Conservation (phyloP, 2,113 vertebrate genomes). For the Etia nguti region DNA sequence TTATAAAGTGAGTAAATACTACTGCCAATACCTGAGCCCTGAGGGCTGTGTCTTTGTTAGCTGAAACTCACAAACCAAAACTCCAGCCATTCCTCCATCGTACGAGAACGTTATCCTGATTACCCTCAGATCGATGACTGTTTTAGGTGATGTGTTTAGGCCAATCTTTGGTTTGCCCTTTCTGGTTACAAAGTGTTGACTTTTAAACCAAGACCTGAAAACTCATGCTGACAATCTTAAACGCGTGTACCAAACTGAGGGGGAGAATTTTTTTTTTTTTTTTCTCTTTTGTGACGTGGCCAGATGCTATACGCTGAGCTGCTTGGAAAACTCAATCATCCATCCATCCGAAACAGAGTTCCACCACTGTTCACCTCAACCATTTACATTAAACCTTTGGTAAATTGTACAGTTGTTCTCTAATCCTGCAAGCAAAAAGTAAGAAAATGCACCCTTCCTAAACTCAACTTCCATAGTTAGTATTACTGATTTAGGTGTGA, state of each 20-base stretch:
- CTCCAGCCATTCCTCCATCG: constrained; percentile 78
- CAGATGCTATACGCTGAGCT: constrained; percentile 49
- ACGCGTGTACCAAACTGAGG: constrained; percentile 73
- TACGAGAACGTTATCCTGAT: constrained; percentile 70
- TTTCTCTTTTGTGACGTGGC: constrained; percentile 61
- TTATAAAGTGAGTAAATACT: constrained; percentile 89
- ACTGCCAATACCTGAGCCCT: constrained; percentile 75
- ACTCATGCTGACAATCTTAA: constrained; percentile 46
- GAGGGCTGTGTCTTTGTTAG: constrained; percentile 63
- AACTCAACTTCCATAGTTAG: constrained; percentile 59
- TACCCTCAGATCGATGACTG: constrained; percentile 68
- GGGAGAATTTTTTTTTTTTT: constrained; percentile 56
- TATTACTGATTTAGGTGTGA: constrained; percentile 67
- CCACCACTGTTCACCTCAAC: constrained; percentile 60
- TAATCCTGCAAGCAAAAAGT: constrained; percentile 74
- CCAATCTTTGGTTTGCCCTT: constrained; percentile 97
- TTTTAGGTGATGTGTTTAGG: constrained; percentile 70
- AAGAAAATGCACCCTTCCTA: constrained; percentile 71
- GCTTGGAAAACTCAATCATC: constrained; percentile 73
- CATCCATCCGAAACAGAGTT: constrained; percentile 62
- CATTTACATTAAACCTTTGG: constrained; percentile 87
- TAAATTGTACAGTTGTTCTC: constrained; percentile 83
- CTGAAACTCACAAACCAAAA: constrained; percentile 65
- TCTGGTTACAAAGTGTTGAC: constrained; percentile 60
- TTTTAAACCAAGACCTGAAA: constrained; percentile 61